Percentiles rank a stretch among this genome's conserved stretches.
Conservation (phyloP, 2,113 vertebrate species). For the Mungos mungo region DNA sequence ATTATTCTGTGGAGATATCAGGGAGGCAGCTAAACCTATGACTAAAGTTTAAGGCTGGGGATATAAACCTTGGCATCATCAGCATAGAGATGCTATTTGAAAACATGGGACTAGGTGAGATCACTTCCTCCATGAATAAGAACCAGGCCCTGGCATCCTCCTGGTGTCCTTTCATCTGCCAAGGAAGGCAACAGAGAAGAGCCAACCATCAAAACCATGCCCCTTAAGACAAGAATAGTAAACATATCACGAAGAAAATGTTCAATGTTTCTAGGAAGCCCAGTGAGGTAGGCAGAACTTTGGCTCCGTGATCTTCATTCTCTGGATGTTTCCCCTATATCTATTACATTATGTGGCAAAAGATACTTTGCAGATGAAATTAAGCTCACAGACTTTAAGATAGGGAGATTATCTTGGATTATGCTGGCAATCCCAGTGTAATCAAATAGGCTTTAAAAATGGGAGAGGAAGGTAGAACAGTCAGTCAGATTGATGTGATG, state of each 20-base stretch:
- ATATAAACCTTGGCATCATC: not conserved
- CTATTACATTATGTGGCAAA: not conserved
- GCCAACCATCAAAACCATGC: not conserved
- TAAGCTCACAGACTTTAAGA: not conserved
- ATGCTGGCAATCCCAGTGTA: not conserved
- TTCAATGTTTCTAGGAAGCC: not conserved
- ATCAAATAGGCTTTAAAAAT: not conserved
- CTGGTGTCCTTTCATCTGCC: not conserved
- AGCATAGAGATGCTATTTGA: not conserved
- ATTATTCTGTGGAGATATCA: not conserved
- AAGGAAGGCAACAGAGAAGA: not conserved
- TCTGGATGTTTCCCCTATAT: not conserved
- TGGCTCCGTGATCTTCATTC: not conserved
- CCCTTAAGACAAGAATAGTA: not conserved
- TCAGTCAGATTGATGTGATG: not conserved
- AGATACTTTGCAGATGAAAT: not conserved
- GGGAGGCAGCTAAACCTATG: not conserved
- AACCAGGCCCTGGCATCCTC: not conserved
- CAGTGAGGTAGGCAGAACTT: not conserved
- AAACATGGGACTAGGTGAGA: not conserved
- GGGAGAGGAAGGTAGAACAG: not conserved
- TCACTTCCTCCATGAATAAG: not conserved
- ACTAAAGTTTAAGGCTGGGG: not conserved
- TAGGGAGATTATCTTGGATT: not conserved
- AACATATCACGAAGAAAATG: not conserved